Base-by-base conservation (phyloP, 2,888 invertebrate genomes). In the Trichogramma dendrolimi region DNA sequence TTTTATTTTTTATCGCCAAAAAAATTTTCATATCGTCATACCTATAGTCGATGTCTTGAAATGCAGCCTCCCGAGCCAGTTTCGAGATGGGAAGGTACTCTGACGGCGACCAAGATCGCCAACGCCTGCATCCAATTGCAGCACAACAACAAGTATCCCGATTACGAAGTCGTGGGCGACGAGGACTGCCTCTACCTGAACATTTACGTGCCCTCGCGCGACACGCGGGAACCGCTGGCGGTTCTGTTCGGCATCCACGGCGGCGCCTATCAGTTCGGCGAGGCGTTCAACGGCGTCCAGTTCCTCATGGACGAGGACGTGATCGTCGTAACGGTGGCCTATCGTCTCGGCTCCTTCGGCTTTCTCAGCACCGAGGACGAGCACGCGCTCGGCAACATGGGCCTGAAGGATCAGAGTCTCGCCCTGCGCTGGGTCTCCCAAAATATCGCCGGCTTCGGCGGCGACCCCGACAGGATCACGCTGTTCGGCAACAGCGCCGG, bases 341-440 rank as follows among this genome's bases (percentile, higher is more conserved):
- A 90, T 71, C 81, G 90, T 51, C 70, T 90, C 7, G 89, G 90
- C 42, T 86, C 87, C 4, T n/a, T 72, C 86, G 89, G 91, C 53
- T 91, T 92, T 75, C 79, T 90, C 0, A 89, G 88, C 72, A 89
- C 90, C 0, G 89, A 86, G 42, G 90, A 91, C 67, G 82, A 84
- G 0, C 72, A 82, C 0, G 80, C 88, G 0, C 86, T 90, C 0
- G 88, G 88, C 4, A 91, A 90, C 75, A 84, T 84, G 69, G 90
- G 90, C 0, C 73, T 90, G 42, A 90, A 88, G 71, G 91, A 91
- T 80, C 90, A 90, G 79, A 80, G 82, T 11, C 80, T 86, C 66
- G 90, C 89, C 0, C 75, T 91, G 49, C 82, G 84, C 68, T 91
- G 89, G 89, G 78, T 89, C 0, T 84, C 85, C 59, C 76, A 83